Base-by-base conservation (phyloP, 1,140 invertebrate species). In the Meloidogyne floridensis region DNA sequence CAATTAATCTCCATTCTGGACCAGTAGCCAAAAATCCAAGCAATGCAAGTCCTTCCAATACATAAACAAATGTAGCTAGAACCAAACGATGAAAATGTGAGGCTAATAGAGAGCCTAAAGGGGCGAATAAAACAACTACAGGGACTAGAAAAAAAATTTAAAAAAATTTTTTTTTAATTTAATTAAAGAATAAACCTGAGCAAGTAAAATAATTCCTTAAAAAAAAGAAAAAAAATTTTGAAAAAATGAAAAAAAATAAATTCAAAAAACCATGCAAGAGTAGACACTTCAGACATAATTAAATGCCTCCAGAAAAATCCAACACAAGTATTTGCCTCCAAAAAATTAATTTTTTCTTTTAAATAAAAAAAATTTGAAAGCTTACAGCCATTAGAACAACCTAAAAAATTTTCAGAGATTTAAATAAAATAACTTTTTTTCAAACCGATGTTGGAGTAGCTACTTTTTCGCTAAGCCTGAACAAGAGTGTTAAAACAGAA, bases 401-500 rank as follows among this genome's bases (percentile, higher is more conserved):
- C 43, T 20, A 71, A 32, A 42, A 18, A 70, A 20, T 42, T 18
- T 32, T n/a, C n/a, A n/a, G n/a, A 11, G 3, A 76, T 6, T 3
- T 69, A 47, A 3, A 54, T 11, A 54, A 47, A 47, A 47, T 13
- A 15, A 47, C 1, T 5, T 20, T n/a, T n/a, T n/a, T n/a, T n/a
- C n/a, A n/a, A n/a, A n/a, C 78, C 10, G 80, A 81, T 11, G 87
- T 88, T 59, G 87, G 87, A n/a, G 87, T 88, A 11, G 82, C 82
- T 7, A 82, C 83, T 59, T 89, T 89, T 80, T 89, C 87, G 53
- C 74, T 75, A 5, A 90, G 73, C 3, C 88, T 85, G 81, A 89
- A 89, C 43, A 89, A 75, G 13, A 89, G 80, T 4, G 87, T 90
- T 53, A 89, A 77, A 42, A 89, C 73, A 69, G 86, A 88, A 80